These are phyloP conservation scores for Thunnus albacares DNA, from an alignment of 2,797 vertebrate genomes.

Conservation along the genomic window DNA sequence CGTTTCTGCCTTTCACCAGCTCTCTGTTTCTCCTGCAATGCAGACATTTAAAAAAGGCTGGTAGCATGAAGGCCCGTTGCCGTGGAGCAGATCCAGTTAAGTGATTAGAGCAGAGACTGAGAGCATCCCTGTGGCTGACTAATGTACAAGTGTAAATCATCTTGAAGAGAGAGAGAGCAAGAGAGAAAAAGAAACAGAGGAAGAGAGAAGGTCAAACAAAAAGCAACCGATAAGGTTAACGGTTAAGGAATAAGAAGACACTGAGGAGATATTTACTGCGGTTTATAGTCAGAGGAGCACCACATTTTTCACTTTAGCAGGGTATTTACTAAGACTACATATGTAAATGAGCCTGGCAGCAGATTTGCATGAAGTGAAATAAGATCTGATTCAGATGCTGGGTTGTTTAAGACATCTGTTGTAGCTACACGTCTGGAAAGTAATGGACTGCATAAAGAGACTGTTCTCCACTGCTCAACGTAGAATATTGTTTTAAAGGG, in stretches of 20 bases:
- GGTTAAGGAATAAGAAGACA: neutral
- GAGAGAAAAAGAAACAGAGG: neutral
- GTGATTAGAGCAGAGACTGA: constrained; percentile 63
- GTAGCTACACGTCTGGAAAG: neutral
- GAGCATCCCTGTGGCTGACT: constrained; percentile 52
- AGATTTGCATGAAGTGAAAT: constrained; percentile 31
- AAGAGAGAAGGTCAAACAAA: constrained; percentile 36
- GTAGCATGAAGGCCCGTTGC: constrained; percentile 20
- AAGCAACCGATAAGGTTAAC: neutral
- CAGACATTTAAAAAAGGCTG: constrained; percentile 59
- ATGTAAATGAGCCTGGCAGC: constrained; percentile 16
- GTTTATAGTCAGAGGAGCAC: neutral
- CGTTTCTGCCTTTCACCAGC: constrained; percentile 21
- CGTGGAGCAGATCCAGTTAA: constrained; percentile 62
- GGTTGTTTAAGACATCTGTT: neutral
- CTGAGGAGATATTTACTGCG: constrained; percentile 1
- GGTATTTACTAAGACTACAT: neutral
- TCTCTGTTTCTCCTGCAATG: constrained; percentile 59
- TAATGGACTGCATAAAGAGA: neutral
- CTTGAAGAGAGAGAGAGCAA: neutral
- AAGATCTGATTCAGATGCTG: neutral
- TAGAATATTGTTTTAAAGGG: neutral
- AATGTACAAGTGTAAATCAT: constrained; percentile 65
- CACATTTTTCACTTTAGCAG: constrained; percentile 20
- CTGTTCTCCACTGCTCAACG: neutral